These are phyloP conservation scores for Channa argus DNA, from an alignment of 2,113 vertebrate species.

Conservation along the genomic window DNA sequence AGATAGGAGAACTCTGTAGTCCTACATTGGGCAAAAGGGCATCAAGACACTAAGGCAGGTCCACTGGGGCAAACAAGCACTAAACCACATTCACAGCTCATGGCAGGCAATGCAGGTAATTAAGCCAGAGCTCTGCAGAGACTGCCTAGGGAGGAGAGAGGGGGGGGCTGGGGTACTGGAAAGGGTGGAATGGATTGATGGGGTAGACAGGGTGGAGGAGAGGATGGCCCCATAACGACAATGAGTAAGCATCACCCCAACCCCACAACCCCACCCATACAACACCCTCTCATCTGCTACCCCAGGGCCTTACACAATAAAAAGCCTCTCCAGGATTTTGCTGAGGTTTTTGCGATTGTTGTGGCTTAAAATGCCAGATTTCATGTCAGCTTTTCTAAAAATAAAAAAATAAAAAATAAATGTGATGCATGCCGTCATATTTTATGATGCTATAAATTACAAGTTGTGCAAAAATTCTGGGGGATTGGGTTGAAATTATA, in stretches of 20 bases:
- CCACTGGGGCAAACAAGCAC: constrained; percentile 64
- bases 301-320: constrained; percentile 76
- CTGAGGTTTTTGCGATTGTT: no score
- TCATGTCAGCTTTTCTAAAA: no score
- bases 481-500: no score
- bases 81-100: constrained; percentile 74
- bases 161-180: constrained; percentile 42
- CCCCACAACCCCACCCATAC: constrained; percentile 22
- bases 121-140: constrained; percentile 76
- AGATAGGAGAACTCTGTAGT: constrained; percentile 53
- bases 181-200: constrained; percentile 36
- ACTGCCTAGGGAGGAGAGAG: constrained; percentile 56
- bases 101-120: constrained; percentile 80
- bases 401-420: no score
- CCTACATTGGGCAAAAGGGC: constrained; percentile 50
- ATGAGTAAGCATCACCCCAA: constrained; percentile 56
- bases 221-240: constrained; percentile 67
- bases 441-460: no score
- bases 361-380: no score
- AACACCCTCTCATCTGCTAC: constrained; percentile 55
- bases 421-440: no score
- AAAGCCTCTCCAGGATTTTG: background rate
- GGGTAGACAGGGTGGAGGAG: constrained; percentile 53
- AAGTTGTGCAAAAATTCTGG: no score
- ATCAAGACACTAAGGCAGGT: constrained; percentile 65